Conservation (phyloP, 2,797 vertebrate species). For the Luscinia megarhynchos region DNA sequence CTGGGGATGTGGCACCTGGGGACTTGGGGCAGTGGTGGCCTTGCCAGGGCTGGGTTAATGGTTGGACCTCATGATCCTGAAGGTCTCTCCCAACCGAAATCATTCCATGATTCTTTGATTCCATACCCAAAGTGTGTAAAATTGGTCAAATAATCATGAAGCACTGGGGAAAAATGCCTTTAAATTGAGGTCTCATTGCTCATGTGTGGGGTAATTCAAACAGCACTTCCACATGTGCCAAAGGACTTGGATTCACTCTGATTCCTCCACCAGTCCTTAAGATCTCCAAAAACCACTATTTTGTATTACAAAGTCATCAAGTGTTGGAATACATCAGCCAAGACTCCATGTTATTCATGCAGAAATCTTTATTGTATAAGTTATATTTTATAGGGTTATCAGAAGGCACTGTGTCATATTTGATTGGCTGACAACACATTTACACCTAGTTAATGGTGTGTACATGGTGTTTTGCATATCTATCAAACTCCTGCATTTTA, state of each 20-base stretch:
- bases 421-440: not conserved
- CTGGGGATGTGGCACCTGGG: not conserved
- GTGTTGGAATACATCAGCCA: not conserved
- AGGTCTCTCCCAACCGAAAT: not conserved
- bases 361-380: not conserved
- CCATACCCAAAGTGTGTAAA: not conserved
- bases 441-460: not conserved
- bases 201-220: not conserved
- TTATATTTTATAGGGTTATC: not conserved
- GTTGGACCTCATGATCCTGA: not conserved
- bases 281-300: not conserved
- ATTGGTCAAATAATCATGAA: not conserved
- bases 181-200: not conserved
- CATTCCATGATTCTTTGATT: not conserved
- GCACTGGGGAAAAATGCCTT: not conserved
- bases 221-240: not conserved
- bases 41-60: not conserved
- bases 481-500: not conserved
- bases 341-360: not conserved
- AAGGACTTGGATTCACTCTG: not conserved
- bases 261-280: not conserved
- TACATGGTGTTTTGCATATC: not conserved
- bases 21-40: not conserved
- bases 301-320: not conserved
- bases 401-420: not conserved